Percentiles rank a stretch among this genome's conserved stretches.
phyloP scores from a whole-genome alignment of 1,140 invertebrate genomes.

The Penaeus japonicus region DNA sequence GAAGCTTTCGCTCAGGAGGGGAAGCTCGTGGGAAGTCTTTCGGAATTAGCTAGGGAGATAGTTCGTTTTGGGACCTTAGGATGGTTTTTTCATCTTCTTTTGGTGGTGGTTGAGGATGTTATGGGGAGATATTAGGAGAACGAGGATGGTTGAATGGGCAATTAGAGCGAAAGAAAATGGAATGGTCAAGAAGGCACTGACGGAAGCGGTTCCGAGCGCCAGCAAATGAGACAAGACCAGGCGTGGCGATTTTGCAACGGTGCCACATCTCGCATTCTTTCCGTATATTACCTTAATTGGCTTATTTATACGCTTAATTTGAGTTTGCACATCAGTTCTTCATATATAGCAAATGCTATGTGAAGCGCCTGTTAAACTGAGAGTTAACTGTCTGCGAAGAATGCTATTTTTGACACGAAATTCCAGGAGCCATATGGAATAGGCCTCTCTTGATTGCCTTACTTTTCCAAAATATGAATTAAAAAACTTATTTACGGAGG shows the following conservation, averaged over 20 bases:
- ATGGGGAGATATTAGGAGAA: neutral
- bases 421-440: too few relatives aligned
- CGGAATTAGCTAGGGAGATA: neutral
- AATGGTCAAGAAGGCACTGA: neutral
- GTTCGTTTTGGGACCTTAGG: neutral
- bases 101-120: too few relatives aligned
- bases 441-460: too few relatives aligned
- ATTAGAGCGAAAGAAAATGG: neutral
- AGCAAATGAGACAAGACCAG: conserved; percentile 58
- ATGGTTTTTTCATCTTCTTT: neutral
- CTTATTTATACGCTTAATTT: neutral
- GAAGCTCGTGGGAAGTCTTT: neutral
- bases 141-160: neutral
- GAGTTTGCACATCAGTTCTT: neutral
- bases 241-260: conserved; percentile 54
- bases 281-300: conserved; percentile 46
- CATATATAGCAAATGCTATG: too few relatives aligned
- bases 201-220: conserved; percentile 21
- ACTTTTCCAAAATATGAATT: too few relatives aligned
- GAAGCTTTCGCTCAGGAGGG: neutral
- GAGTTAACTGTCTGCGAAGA: too few relatives aligned
- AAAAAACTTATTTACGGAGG: too few relatives aligned
- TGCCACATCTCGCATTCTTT: conserved; percentile 52
- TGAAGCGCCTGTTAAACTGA: too few relatives aligned
- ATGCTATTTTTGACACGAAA: too few relatives aligned